These are phyloP conservation scores for Rhorus exstirpatorius DNA, from an alignment of 2,888 invertebrate species.

Conservation along the genomic window DNA sequence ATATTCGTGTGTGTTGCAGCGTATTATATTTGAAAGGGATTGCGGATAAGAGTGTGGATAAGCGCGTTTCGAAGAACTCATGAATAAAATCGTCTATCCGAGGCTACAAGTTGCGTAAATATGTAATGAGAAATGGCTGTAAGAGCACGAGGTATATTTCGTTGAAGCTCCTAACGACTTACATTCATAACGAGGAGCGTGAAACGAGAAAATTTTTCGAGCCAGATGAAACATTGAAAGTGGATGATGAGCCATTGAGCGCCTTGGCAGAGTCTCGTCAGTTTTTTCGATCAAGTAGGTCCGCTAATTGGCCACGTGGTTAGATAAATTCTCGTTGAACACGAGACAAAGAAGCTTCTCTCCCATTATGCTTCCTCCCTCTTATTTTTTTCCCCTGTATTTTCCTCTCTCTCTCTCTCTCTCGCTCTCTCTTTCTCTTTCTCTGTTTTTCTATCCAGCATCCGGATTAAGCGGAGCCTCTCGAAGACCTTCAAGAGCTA, in stretches of 20 bases:
- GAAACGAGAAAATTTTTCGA: constrained; percentile 48
- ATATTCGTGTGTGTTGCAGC: constrained; percentile 37
- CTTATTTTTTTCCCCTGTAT: constrained; percentile 17
- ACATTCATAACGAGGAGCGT: constrained; percentile 19
- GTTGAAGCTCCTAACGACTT: constrained; percentile 42
- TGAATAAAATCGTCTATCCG: constrained; percentile 64
- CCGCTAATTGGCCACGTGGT: constrained; percentile 67
- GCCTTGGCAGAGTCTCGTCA: constrained; percentile 63
- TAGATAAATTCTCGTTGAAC: constrained; percentile 57
- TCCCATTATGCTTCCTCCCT: constrained; percentile 9
- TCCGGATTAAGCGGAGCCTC: constrained; percentile 59
- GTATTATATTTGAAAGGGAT: constrained; percentile 38
- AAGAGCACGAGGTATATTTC: constrained; percentile 34
- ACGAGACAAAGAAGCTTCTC: constrained; percentile 62
- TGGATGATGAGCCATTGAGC: constrained; percentile 61
- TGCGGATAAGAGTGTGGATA: constrained; percentile 52
- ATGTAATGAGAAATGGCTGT: not conserved
- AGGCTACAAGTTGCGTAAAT: constrained; percentile 12
- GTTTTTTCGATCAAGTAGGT: constrained; percentile 67
- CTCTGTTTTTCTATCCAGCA: no score
- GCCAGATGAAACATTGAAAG: constrained; percentile 64
- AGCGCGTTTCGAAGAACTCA: constrained; percentile 57
- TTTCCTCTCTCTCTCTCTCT: no score
- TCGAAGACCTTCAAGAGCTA: constrained; percentile 42
- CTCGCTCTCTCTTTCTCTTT: no score